Percentiles rank a stretch among this genome's conserved stretches.
phyloP scores from a whole-genome alignment of 2,797 vertebrate species.

The Cossypha caffra region DNA sequence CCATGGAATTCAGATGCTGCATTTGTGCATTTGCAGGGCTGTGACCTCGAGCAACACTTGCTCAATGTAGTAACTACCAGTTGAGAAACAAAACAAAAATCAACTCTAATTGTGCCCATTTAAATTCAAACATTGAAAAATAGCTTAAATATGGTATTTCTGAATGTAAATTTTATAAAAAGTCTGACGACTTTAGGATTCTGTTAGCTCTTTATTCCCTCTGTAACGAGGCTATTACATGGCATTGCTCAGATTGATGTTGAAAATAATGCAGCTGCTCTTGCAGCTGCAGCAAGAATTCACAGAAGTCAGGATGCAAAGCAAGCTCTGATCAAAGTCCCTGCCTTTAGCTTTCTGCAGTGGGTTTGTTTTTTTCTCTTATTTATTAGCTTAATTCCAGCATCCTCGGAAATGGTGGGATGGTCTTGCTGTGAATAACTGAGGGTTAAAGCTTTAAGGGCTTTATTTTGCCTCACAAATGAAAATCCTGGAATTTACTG shows the following conservation, averaged over 20 bases:
- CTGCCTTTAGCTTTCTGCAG: background rate
- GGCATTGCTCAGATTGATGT: constrained; percentile 20
- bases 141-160: constrained; percentile 61
- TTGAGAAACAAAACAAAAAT: constrained; percentile 60
- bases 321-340: background rate
- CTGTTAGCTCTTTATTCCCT: constrained; percentile 37
- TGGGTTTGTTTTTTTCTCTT: background rate
- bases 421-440: background rate
- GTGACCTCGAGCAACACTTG: background rate
- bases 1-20: constrained; percentile 21
- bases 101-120: constrained; percentile 56
- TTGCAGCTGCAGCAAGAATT: constrained; percentile 51
- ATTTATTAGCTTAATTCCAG: constrained; percentile 43
- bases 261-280: constrained; percentile 63
- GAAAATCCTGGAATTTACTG: constrained; percentile 6
- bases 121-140: constrained; percentile 45
- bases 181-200: constrained; percentile 26
- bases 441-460: background rate
- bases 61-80: constrained; percentile 53
- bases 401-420: background rate
- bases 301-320: constrained; percentile 36
- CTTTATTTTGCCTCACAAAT: background rate
- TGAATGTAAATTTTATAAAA: constrained; percentile 22
- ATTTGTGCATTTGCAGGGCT: constrained; percentile 18
- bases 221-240: constrained; percentile 53